Evolutionary conservation across 2,797 vertebrate genomes (phyloP), one percentile per base, ranked within the genome.

Genomic region (Danio albolineatus): DNA sequence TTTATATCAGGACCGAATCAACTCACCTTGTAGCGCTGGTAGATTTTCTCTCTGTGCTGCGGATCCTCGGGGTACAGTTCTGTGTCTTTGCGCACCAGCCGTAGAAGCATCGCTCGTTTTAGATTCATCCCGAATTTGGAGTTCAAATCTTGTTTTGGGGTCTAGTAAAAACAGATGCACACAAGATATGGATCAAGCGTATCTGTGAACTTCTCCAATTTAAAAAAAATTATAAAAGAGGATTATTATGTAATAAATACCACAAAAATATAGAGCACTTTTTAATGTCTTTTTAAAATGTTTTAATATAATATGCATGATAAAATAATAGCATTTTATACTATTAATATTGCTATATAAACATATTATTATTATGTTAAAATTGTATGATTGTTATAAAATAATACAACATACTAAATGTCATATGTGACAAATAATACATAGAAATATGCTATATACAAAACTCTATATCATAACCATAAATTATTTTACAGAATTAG

Each of bases 61-160:
- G 94, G 90, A 69, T 99, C 92, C 0, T 94, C 0, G 0, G 96
- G 96, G 73, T 97, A 94, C 44, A 99, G 94, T 14, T 90, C 73
- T 0, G 92, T 89, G 66, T 97, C 92, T 86, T 76, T 94, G 14
- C 89, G 92, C 0, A 95, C 95, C 16, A 99, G 93, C 0, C 95
- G 91, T 46, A 98, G 91, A 59, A 99, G 88, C 97, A 99, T 96
- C 0, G 96, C 96, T 41, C 97, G 93, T 87, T 97, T 99, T 85
- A 99, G 85, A 82, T 99, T 95, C 96, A 97, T 96, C 5, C 97
- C 98, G 0, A 99, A 91, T 87, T 98, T 99, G 0, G 98, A 99
- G 85, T 95, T 95, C 81, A 99, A 78, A 67, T 98, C 95, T 2
- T 88, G 94, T 51, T 95, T 95, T 0, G 96, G 78, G 0, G 97